Percentiles rank a stretch among this genome's conserved stretches.
These are phyloP conservation scores for Apocheima hispidaria DNA, from an alignment of 2,888 invertebrate species.

Conservation along the genomic window DNA sequence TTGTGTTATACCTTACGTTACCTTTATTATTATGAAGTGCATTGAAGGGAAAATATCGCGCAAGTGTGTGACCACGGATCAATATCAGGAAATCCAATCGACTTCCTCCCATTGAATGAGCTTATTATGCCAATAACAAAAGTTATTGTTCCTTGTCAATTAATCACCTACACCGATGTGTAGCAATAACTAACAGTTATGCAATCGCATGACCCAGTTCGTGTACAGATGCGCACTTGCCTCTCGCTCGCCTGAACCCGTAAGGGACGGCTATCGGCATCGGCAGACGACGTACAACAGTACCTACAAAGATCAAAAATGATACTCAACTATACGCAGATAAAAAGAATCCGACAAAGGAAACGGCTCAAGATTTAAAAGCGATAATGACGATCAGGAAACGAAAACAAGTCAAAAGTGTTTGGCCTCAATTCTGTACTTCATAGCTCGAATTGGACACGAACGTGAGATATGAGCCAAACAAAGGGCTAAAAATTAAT, in stretches of 20 bases:
- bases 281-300: background rate
- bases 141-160: constrained; percentile 1
- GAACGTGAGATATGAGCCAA: constrained; percentile 16
- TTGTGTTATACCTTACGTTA: too few species aligned
- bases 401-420: constrained; percentile 20
- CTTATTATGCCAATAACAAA: background rate
- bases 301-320: constrained; percentile 4
- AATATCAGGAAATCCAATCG: background rate
- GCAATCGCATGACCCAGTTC: constrained; percentile 35
- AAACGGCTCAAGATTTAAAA: constrained; percentile 16
- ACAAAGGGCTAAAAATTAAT: constrained; percentile 17
- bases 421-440: constrained; percentile 13
- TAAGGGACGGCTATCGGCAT: constrained; percentile 3
- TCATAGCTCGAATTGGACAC: constrained; percentile 11
- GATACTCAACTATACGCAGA: constrained; percentile 6
- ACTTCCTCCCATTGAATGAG: background rate
- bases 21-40: too few species aligned
- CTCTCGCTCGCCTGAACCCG: constrained; percentile 10
- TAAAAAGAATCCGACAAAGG: constrained; percentile 1
- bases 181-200: constrained; percentile 30
- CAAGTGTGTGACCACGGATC: background rate
- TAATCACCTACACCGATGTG: background rate
- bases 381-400: constrained; percentile 21
- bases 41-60: too few species aligned
- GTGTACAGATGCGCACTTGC: constrained; percentile 15